Conservation (phyloP, 2,113 vertebrate genomes). For the Meleagris gallopavo region DNA sequence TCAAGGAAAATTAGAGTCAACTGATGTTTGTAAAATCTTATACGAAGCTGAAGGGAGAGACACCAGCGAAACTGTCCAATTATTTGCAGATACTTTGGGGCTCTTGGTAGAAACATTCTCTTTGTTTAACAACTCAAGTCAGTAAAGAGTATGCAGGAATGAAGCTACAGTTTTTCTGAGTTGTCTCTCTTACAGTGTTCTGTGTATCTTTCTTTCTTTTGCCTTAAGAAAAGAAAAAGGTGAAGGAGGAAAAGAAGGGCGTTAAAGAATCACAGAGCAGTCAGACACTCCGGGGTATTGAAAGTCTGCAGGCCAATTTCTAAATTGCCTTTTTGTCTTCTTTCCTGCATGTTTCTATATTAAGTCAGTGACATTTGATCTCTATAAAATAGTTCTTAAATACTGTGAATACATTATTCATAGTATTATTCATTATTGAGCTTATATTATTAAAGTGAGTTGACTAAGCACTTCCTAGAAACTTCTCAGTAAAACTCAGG, state of each 20-base stretch:
- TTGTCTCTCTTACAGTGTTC: constrained; percentile 44
- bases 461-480: not conserved
- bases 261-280: not conserved
- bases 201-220: constrained; percentile 20
- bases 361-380: not conserved
- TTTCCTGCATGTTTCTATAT: not conserved
- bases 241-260: not conserved
- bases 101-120: not conserved
- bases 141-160: constrained; percentile 32
- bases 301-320: not conserved
- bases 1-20: not conserved
- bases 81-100: constrained; percentile 37
- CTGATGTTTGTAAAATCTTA: constrained; percentile 8
- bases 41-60: not conserved
- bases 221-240: not conserved
- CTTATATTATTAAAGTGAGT: not conserved
- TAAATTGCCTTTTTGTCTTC: not conserved
- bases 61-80: constrained; percentile 22
- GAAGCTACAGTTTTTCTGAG: constrained; percentile 19
- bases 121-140: constrained; percentile 55
- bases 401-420: no score
- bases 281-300: not conserved
- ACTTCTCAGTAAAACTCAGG: not conserved
- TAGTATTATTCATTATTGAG: not conserved
- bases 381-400: not conserved